These are phyloP conservation scores for Sinocyclocheilus anophthalmus DNA, from an alignment of 2,113 vertebrate species.

Conservation along the genomic window DNA sequence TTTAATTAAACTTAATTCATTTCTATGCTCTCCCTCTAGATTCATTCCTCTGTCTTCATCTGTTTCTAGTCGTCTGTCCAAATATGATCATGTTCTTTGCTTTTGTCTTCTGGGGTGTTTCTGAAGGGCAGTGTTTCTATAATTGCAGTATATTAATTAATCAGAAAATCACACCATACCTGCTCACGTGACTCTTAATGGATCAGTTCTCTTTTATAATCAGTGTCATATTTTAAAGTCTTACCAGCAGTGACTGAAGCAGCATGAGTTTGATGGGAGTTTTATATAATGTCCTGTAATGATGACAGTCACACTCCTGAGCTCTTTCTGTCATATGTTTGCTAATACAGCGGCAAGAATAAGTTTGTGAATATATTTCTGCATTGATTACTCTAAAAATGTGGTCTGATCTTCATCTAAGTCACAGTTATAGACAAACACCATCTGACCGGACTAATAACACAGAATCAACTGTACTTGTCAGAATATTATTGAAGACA, in stretches of 20 bases:
- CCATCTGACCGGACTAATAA: not conserved
- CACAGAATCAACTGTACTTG: not conserved
- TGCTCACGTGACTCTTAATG: not conserved
- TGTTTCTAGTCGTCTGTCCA: not conserved
- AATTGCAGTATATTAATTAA: not conserved
- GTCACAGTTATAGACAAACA: not conserved
- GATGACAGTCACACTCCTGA: too few species aligned
- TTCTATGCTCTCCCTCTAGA: not conserved
- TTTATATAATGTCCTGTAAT: not conserved
- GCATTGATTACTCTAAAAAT: not conserved
- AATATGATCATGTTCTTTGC: not conserved
- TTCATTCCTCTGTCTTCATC: not conserved
- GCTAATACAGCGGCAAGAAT: not conserved
- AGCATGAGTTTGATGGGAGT: not conserved
- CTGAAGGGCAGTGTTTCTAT: constrained; percentile 6
- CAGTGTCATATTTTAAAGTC: not conserved
- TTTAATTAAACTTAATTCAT: not conserved
- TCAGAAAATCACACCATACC: not conserved
- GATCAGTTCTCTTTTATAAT: not conserved
- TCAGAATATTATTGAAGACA: not conserved
- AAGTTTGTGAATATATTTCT: not conserved
- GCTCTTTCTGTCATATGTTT: not conserved
- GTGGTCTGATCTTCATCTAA: not conserved
- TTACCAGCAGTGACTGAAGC: not conserved
- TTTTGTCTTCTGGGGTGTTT: not conserved